These are phyloP conservation scores for Murina feae DNA, from an alignment of 2,113 vertebrate genomes.

Conservation along the genomic window DNA sequence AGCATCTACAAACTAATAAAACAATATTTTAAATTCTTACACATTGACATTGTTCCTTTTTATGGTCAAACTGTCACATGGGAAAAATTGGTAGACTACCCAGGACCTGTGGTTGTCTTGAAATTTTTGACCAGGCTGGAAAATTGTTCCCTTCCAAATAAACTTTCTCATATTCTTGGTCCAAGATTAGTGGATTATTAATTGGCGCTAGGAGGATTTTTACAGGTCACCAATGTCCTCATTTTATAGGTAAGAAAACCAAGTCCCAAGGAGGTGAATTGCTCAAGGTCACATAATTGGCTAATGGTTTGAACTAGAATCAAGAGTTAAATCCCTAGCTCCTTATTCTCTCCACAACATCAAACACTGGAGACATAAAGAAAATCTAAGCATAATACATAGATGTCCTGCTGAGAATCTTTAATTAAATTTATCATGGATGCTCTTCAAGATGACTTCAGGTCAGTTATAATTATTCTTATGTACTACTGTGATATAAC, in stretches of 20 bases:
- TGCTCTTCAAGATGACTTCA: neutral
- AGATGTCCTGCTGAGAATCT: neutral
- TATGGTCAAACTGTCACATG: neutral
- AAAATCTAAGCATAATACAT: neutral
- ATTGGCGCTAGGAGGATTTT: neutral
- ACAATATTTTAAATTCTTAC: neutral
- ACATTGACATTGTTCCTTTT: neutral
- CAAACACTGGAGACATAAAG: neutral
- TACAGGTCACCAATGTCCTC: neutral
- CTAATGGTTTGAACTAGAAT: neutral
- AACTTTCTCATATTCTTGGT: neutral
- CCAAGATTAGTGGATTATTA: neutral
- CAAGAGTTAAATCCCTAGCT: neutral
- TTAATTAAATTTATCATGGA: neutral
- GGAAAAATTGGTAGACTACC: neutral
- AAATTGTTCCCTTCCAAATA: neutral
- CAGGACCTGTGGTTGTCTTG: neutral
- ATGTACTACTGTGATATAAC: neutral
- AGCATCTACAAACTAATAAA: neutral
- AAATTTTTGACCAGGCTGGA: neutral
- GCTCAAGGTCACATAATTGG: neutral
- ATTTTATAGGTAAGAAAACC: constrained; percentile 7
- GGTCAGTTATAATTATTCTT: neutral
- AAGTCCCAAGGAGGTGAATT: neutral
- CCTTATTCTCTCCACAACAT: neutral